A percentile compares a stretch with the other conserved stretches of the same genome.
These are phyloP conservation scores for Anastrepha ludens DNA, from an alignment of 1,140 invertebrate species.

Conservation along the genomic window DNA sequence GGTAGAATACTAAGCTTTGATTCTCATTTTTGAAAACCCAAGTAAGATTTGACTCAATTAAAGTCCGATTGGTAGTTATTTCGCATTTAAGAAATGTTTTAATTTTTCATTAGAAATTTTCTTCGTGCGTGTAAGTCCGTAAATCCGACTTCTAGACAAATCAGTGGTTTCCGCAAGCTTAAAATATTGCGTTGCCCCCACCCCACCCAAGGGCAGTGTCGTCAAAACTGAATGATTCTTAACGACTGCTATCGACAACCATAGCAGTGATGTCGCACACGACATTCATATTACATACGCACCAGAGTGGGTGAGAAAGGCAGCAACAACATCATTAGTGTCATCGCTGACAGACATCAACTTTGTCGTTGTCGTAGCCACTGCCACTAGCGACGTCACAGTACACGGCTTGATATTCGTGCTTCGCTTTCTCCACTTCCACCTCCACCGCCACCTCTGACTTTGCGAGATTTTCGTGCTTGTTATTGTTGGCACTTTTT, in stretches of 20 bases:
- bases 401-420: background rate
- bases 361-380: background rate
- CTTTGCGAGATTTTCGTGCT: background rate
- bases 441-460: no score
- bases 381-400: background rate
- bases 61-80: no score
- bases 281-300: background rate
- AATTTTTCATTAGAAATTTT: no score
- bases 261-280: background rate
- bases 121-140: no score
- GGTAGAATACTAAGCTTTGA: no score
- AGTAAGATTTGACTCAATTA: no score
- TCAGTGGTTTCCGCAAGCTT: background rate
- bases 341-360: constrained; percentile 35
- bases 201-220: background rate
- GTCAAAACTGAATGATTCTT: constrained; percentile 31
- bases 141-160: no score
- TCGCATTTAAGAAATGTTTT: no score
- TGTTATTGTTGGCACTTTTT: background rate
- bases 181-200: background rate
- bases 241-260: background rate
- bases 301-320: background rate
- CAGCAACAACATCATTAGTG: constrained; percentile 12
- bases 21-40: no score
- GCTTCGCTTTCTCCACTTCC: background rate